Percentiles rank a stretch among this genome's conserved stretches.
Conservation (phyloP, 2,888 invertebrate genomes). For the Parthenolecanium corni region DNA sequence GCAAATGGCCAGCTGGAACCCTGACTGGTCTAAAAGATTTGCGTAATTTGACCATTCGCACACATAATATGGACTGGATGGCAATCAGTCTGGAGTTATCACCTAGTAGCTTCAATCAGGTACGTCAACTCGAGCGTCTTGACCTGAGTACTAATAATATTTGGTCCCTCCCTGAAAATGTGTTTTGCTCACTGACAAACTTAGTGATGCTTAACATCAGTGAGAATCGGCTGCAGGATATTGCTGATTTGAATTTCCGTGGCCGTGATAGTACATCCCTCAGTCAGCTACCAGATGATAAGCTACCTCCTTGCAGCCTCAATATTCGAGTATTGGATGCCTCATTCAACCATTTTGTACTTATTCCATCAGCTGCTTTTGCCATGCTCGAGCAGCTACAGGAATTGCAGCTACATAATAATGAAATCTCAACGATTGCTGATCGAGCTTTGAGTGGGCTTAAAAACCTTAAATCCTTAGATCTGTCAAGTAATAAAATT, state of each 20-base stretch:
- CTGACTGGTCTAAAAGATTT: slow-evolving; percentile 68
- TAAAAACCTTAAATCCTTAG: slow-evolving; percentile 68
- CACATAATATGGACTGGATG: slow-evolving; percentile 76
- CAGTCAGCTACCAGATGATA: slow-evolving; percentile 8
- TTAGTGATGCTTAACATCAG: slow-evolving; percentile 72
- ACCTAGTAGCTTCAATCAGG: slow-evolving; percentile 61
- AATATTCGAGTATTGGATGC: slow-evolving; percentile 73
- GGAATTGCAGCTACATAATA: slow-evolving; percentile 71
- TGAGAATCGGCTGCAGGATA: slow-evolving; percentile 75
- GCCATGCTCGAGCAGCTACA: slow-evolving; percentile 64
- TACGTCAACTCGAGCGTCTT: slow-evolving; percentile 66
- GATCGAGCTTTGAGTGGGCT: slow-evolving; percentile 72
- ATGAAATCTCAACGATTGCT: slow-evolving; percentile 77
- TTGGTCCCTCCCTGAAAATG: slow-evolving; percentile 74
- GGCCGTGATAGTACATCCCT: slow-evolving; percentile 48
- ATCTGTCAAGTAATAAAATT: slow-evolving; percentile 81
- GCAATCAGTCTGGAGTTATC: slow-evolving; percentile 72
- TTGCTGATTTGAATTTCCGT: slow-evolving; percentile 72
- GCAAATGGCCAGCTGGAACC: slow-evolving; percentile 66
- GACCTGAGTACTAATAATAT: slow-evolving; percentile 81
- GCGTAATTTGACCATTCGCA: slow-evolving; percentile 70
- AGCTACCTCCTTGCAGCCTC: slow-evolving; percentile 47
- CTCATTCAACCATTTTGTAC: slow-evolving; percentile 71
- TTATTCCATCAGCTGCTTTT: slow-evolving; percentile 71
- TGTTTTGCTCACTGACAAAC: slow-evolving; percentile 71